Evolutionary conservation across 2,888 invertebrate species (phyloP).

Genomic region (Sericinus montela): DNA sequence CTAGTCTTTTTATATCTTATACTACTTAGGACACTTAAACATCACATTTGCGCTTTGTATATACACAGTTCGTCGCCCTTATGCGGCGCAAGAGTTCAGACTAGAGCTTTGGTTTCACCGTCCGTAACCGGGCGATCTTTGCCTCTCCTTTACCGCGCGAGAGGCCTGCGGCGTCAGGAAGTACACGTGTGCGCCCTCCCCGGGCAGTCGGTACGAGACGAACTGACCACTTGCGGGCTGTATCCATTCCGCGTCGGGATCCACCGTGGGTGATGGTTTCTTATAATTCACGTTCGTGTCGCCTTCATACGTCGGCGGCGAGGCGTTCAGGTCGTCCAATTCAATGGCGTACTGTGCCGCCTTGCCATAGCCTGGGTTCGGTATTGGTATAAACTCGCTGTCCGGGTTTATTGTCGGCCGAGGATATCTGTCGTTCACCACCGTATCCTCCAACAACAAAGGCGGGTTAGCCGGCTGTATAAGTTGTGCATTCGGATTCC

Average conservation of each 20-base stretch:
- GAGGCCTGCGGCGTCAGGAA: conserved; percentile 85
- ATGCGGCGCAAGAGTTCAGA: conserved; percentile 58
- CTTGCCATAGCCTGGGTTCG: conserved; percentile 62
- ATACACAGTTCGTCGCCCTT: conserved; percentile 56
- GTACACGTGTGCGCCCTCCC: conserved; percentile 88
- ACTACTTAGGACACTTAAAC: conserved; percentile 77
- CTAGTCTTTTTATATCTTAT: conserved; percentile 64
- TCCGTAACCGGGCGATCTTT: conserved; percentile 62
- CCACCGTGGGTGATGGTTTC: conserved; percentile 74
- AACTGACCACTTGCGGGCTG: conserved; percentile 76
- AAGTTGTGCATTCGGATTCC: conserved; percentile 47
- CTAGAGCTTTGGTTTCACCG: conserved; percentile 77
- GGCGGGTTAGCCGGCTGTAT: conserved; percentile 55
- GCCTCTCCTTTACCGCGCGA: conserved; percentile 49
- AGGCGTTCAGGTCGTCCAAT: conserved; percentile 60
- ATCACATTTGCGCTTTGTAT: conserved; percentile 79
- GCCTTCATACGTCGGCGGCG: conserved; percentile 49
- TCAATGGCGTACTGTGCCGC: conserved; percentile 55
- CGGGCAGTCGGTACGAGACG: conserved; percentile 86
- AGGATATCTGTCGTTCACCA: conserved; percentile 85
- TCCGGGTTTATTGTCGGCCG: conserved; percentile 84
- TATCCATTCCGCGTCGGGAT: conserved; percentile 81
- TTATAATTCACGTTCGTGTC: conserved; percentile 80
- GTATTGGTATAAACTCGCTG: conserved; percentile 80
- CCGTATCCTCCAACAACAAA: conserved; percentile 81